Evolutionary conservation across 23 tunicate species (phyloP).

Genomic region (Halocynthia roretzi): DNA sequence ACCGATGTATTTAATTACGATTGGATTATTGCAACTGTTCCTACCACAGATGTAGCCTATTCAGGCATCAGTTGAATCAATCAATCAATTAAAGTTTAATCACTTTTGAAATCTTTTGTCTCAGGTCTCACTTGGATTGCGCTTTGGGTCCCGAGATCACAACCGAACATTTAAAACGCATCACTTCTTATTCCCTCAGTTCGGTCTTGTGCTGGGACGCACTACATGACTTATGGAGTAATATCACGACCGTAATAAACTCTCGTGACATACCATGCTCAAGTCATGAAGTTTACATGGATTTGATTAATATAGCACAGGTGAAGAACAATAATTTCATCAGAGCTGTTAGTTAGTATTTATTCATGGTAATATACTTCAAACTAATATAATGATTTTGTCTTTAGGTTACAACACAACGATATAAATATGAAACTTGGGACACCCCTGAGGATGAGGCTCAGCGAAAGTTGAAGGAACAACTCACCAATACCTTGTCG

Average conservation of each 20-base stretch:
- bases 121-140: conserved; percentile 4
- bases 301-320: neutral
- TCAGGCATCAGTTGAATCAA: too few relatives aligned
- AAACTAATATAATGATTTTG: neutral
- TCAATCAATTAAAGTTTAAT: too few relatives aligned
- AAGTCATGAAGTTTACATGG: neutral
- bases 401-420: neutral
- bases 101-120: neutral
- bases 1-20: too few relatives aligned
- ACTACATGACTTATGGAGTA: neutral
- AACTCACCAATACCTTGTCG: neutral
- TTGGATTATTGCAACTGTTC: too few relatives aligned
- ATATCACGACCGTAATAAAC: neutral
- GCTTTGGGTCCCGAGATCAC: neutral
- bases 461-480: neutral
- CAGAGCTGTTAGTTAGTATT: too few relatives aligned
- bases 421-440: neutral
- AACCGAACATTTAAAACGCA: neutral
- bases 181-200: too few relatives aligned
- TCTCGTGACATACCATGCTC: neutral
- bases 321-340: neutral
- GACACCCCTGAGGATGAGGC: neutral
- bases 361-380: neutral
- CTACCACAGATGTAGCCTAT: too few relatives aligned
- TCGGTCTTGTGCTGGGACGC: neutral